Evolutionary conservation across 1,140 invertebrate species (phyloP), one percentile per base, ranked within the genome.

Genomic region (Ostrea denselamellosa): DNA sequence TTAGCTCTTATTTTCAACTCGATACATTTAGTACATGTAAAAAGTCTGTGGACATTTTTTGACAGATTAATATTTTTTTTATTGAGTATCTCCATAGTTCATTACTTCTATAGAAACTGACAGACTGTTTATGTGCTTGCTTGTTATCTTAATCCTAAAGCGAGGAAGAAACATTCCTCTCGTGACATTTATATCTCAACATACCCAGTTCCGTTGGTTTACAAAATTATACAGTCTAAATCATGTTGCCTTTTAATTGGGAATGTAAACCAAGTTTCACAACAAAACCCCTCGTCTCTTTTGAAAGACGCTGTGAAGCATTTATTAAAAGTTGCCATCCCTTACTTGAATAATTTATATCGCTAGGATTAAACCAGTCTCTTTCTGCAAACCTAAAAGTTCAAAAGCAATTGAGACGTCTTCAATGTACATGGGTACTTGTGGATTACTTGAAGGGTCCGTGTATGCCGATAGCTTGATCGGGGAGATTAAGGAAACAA

Each of bases 311-410:
- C 22, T 77, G 68, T 34, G 68, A 77, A 77, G 28, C 68, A 77
- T 77, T 77, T 77, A 77, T 77, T 77, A 77, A 77, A 77, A 77
- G 68, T 77, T 77, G 68, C 68, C 68, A 77, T 77, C 68, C 68
- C 22, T 77, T 34, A 12, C 68, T 77, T 77, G 68, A 77, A 77
- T 77, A 77, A 77, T 77, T 77, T 77, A 77, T 77, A 77, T 77
- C 68, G 22, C 68, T 34, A 28, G 68, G 68, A 77, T 77, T 77
- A 77, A 77, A 77, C 68, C 22, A 77, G 68, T 77, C 68, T 77
- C 68, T 28, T 77, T 77, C 28, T 77, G 68, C 68, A 77, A 77
- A 25, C 22, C 68, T 25, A 77, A 28, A 77, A 77, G 68, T 77
- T 77, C 68, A 77, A 77, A 77, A 77, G 68, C 68, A 77, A 77